These are phyloP conservation scores for Sapayoa aenigma DNA, from an alignment of 2,113 vertebrate genomes.

Conservation along the genomic window DNA sequence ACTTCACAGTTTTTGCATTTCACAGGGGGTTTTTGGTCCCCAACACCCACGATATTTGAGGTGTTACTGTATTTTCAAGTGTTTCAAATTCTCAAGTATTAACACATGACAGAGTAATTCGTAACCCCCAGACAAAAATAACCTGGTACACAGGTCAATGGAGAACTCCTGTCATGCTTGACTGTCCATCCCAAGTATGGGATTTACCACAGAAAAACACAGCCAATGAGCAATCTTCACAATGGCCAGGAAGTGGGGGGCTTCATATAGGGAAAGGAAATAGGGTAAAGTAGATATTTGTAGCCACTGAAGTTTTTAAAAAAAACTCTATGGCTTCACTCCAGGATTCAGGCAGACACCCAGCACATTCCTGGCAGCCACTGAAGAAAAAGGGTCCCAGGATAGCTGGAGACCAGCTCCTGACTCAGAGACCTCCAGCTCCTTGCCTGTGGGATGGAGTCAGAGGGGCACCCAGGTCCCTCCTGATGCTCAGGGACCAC, in stretches of 20 bases:
- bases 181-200: not conserved
- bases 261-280: not conserved
- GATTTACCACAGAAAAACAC: not conserved
- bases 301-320: not conserved
- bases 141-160: not conserved
- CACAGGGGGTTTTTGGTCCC: too few relatives aligned
- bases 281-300: not conserved
- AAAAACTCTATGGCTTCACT: not conserved
- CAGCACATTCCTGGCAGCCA: not conserved
- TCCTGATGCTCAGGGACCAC: not conserved
- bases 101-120: not conserved
- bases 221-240: not conserved
- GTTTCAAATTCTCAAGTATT: not conserved
- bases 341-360: fast-evolving
- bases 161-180: not conserved
- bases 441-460: fast-evolving
- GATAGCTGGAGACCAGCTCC: not conserved
- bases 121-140: not conserved
- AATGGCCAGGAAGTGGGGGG: not conserved
- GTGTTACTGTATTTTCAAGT: not conserved
- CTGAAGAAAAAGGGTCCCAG: not conserved
- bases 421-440: not conserved
- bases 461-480: not conserved
- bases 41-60: too few relatives aligned
- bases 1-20: too few relatives aligned